Evolutionary conservation across 2,797 vertebrate genomes (phyloP).

Genomic region (Halcyon smyrnensis): DNA sequence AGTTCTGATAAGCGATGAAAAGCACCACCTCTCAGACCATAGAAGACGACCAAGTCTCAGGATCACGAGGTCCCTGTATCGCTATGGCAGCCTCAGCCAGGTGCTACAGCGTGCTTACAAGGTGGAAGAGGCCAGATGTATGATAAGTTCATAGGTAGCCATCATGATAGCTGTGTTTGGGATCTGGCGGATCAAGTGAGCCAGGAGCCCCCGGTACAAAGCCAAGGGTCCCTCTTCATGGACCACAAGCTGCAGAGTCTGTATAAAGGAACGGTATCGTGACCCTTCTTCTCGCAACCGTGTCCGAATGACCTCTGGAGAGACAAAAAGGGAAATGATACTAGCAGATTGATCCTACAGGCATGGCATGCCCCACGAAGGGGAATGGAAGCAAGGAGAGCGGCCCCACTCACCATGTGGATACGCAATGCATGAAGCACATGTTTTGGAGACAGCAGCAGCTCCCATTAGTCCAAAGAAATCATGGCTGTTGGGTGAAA

Average conservation of each 20-base stretch:
- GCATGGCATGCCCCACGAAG: background rate
- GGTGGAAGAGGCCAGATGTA: conserved; percentile 47
- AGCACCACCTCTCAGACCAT: background rate
- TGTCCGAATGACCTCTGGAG: conserved; percentile 69
- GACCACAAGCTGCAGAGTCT: conserved; percentile 67
- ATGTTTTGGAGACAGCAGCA: conserved; percentile 69
- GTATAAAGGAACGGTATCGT: conserved; percentile 62
- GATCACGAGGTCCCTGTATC: background rate
- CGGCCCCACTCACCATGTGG: conserved; percentile 61
- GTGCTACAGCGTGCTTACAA: background rate
- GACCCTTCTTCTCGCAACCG: conserved; percentile 71
- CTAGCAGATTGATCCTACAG: background rate
- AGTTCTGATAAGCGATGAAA: background rate
- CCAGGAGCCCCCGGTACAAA: conserved; percentile 67
- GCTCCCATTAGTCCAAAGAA: conserved; percentile 69
- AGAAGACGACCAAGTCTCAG: background rate
- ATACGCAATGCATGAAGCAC: conserved; percentile 67
- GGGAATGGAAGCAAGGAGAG: background rate
- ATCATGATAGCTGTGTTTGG: conserved; percentile 71
- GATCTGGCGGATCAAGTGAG: conserved; percentile 72
- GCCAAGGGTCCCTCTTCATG: conserved; percentile 62
- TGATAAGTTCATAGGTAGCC: conserved; percentile 68
- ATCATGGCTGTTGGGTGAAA: conserved; percentile 2
- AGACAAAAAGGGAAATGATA: background rate
- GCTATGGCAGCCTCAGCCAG: background rate